A percentile compares a stretch with the other conserved stretches of the same genome.
Evolutionary conservation across 2,113 vertebrate species (phyloP).

Genomic region (Charina bottae): DNA sequence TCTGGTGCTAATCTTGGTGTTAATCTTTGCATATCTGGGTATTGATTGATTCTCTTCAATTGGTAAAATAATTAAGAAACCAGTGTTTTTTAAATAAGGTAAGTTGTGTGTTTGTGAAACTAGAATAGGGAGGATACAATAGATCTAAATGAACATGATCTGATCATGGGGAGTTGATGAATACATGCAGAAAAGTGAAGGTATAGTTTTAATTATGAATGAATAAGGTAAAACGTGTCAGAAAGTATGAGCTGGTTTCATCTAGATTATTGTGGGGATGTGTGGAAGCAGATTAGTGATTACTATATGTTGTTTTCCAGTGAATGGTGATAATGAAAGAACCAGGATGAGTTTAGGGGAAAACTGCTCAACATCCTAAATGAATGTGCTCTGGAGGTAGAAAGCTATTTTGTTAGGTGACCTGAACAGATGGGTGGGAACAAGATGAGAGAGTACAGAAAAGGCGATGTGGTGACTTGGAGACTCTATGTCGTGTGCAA

Average conservation of each 20-base stretch:
- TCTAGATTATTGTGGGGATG: not conserved
- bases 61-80: not conserved
- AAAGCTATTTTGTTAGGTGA: too few species aligned
- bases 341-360: not conserved
- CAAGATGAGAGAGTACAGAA: too few species aligned
- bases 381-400: too few species aligned
- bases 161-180: not conserved
- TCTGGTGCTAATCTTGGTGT: too few species aligned
- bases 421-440: too few species aligned
- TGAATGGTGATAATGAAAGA: not conserved
- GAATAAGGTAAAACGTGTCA: not conserved
- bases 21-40: too few species aligned
- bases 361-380: not conserved
- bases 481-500: too few species aligned
- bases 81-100: too few species aligned
- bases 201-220: not conserved
- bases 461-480: too few species aligned
- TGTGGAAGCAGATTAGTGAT: not conserved
- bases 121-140: too few species aligned
- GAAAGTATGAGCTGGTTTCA: not conserved
- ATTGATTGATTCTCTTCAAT: too few species aligned
- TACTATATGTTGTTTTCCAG: not conserved
- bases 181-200: not conserved
- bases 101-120: too few species aligned
- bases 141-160: not conserved